These are phyloP conservation scores for Elephas maximus DNA, from an alignment of 2,113 vertebrate genomes.

Conservation along the genomic window DNA sequence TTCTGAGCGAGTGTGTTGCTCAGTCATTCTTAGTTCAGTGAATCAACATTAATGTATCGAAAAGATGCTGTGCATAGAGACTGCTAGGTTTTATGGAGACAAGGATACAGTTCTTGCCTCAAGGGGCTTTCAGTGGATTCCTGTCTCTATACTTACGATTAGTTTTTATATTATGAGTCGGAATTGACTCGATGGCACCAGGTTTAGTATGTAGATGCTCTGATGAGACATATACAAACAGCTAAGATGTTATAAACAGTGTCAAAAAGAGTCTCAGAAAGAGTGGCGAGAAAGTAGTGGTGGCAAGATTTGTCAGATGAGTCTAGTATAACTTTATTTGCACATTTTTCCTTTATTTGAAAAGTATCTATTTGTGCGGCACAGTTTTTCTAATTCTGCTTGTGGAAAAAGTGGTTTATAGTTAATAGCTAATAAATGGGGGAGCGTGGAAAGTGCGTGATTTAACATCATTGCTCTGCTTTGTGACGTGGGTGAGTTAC, in stretches of 20 bases:
- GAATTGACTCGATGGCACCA: no score
- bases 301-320: background rate
- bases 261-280: no score
- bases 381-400: background rate
- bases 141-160: background rate
- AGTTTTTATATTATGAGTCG: no score
- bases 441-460: background rate
- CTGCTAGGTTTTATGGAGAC: background rate
- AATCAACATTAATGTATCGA: background rate
- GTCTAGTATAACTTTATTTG: background rate
- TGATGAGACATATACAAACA: background rate
- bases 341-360: background rate
- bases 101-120: background rate
- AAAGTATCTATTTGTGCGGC: background rate
- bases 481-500: background rate
- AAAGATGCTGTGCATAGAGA: background rate
- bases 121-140: background rate
- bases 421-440: background rate
- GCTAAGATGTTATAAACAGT: background rate
- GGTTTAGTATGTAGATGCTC: background rate
- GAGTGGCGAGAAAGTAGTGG: fast-evolving
- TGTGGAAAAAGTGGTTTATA: background rate
- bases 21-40: background rate
- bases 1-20: background rate
- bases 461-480: background rate